phyloP scores from a whole-genome alignment of 2,113 vertebrate genomes.

The Pseudopodoces humilis region DNA sequence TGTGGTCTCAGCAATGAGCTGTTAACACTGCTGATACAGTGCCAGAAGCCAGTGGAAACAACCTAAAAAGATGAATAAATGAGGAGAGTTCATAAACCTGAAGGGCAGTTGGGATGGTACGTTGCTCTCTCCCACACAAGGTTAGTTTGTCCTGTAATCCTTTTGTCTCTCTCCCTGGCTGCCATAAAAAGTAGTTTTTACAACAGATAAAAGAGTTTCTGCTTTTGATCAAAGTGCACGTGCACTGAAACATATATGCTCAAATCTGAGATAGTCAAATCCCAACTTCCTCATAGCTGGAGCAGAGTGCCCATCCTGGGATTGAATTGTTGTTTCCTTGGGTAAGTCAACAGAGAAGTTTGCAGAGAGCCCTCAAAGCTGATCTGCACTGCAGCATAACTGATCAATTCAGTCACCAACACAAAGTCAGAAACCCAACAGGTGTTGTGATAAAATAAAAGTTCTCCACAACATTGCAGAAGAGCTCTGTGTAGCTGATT shows the following conservation, averaged over 20 bases:
- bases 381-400: not conserved
- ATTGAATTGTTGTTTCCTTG: not conserved
- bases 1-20: not conserved
- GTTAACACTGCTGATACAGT: not conserved
- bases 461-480: not conserved
- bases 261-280: not conserved
- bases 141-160: not conserved
- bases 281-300: not conserved
- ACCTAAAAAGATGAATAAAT: not conserved
- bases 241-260: not conserved
- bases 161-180: not conserved
- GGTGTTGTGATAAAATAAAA: not conserved
- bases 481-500: not conserved
- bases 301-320: not conserved
- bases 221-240: not conserved
- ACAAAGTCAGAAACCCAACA: not conserved
- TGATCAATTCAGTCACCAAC: not conserved
- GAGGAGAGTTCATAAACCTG: not conserved
- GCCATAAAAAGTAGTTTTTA: not conserved
- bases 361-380: not conserved
- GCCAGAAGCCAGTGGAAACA: not conserved
- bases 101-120: not conserved
- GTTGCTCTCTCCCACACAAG: not conserved
- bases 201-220: not conserved
- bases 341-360: not conserved